Conservation (phyloP, 2,888 invertebrate species). For the Acrobasis suavella region DNA sequence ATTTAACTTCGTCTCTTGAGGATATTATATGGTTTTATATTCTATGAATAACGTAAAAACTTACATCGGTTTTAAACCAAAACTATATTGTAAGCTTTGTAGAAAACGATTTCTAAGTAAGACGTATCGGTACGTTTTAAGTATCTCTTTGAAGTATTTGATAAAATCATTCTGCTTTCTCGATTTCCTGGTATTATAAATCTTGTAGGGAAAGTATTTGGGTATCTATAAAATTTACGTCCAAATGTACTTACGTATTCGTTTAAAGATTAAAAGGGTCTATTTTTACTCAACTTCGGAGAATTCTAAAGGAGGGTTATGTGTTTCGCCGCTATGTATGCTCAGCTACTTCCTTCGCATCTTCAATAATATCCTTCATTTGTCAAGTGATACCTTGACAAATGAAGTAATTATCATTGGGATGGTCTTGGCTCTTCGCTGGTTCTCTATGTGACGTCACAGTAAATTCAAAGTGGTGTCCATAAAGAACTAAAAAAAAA, state of each 20-base stretch:
- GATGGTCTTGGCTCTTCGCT: no score
- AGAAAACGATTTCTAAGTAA: slow-evolving; percentile 14
- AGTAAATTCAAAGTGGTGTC: no score
- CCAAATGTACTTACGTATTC: background rate
- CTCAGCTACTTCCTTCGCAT: no score
- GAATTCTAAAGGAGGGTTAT: no score
- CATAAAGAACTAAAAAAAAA: no score
- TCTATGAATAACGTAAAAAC: slow-evolving; percentile 17
- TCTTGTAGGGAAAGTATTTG: background rate
- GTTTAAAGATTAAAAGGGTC: no score
- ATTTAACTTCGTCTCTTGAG: slow-evolving; percentile 1
- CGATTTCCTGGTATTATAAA: slow-evolving; percentile 10
- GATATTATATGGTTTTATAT: slow-evolving; percentile 7
- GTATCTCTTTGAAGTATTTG: slow-evolving; percentile 4
- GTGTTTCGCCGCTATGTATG: no score
- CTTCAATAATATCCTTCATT: no score
- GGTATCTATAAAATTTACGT: background rate
- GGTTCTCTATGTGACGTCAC: no score
- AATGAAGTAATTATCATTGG: no score
- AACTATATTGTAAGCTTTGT: slow-evolving; percentile 9
- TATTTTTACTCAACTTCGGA: no score
- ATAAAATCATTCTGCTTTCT: slow-evolving; percentile 5
- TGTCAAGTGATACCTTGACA: no score
- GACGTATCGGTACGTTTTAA: background rate
- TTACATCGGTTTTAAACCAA: slow-evolving; percentile 16